Evolutionary conservation across 2,113 vertebrate species (phyloP).

Genomic region (Nestor notabilis): DNA sequence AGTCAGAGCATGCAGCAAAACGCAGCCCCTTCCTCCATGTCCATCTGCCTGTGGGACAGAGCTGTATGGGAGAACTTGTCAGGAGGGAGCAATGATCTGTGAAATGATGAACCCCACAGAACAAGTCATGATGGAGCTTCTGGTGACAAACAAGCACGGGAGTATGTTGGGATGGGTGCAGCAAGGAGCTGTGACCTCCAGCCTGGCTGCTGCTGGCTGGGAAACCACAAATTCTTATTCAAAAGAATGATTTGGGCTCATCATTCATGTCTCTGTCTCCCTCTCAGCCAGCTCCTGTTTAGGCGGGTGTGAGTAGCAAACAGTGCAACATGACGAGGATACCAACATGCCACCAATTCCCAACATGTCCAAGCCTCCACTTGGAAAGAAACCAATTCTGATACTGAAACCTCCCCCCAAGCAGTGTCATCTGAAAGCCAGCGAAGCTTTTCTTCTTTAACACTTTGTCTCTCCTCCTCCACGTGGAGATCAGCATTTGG

Average conservation of each 20-base stretch:
- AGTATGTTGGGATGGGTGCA: rapidly evolving
- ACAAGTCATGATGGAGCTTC: not conserved
- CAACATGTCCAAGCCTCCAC: not conserved
- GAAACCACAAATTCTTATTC: not conserved
- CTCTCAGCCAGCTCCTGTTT: not conserved
- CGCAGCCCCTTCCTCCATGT: not conserved
- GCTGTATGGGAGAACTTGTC: not conserved
- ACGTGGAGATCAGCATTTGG: rapidly evolving
- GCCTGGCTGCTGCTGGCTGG: not conserved
- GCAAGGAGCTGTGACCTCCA: not conserved
- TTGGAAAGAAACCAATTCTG: not conserved
- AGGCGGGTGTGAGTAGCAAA: not conserved
- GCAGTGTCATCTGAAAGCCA: not conserved
- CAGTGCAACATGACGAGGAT: not conserved
- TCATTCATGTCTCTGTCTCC: not conserved
- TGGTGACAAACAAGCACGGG: not conserved
- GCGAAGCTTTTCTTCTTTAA: not conserved
- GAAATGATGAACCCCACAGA: not conserved
- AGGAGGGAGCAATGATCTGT: not conserved
- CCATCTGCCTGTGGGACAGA: not conserved
- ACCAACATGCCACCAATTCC: not conserved
- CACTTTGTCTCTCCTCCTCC: not conserved
- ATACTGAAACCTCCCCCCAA: not conserved
- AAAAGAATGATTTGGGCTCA: not conserved
- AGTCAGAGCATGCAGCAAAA: not conserved